A percentile compares a stretch with the other conserved stretches of the same genome.
These are phyloP conservation scores for Nemopilema nomurai DNA, from an alignment of 30 jellyfish, hydroid and myxozoan species.

Conservation along the genomic window DNA sequence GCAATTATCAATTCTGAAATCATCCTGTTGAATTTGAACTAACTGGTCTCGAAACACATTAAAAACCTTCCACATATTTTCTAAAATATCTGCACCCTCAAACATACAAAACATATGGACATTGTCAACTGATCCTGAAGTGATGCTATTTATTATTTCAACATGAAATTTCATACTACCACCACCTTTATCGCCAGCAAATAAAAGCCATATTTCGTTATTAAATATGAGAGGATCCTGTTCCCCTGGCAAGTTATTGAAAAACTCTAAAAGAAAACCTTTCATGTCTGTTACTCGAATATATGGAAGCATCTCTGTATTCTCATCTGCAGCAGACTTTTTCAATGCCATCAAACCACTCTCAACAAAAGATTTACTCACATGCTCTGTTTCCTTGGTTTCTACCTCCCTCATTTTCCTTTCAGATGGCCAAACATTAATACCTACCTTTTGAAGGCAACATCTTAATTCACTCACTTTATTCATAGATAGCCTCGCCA, in stretches of 20 bases:
- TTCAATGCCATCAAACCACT: conserved; percentile 36
- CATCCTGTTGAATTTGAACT: conserved; percentile 33
- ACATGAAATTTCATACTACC: conserved; percentile 45
- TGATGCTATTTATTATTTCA: conserved; percentile 47
- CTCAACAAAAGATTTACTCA: background rate
- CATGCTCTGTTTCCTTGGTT: conserved; percentile 3
- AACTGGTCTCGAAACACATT: conserved; percentile 7
- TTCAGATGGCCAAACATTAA: conserved; percentile 26
- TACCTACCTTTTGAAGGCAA: background rate
- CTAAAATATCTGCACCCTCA: conserved; percentile 49
- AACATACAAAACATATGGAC: conserved; percentile 37
- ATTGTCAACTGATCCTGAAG: conserved; percentile 53
- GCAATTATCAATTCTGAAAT: conserved; percentile 19
- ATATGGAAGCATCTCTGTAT: conserved; percentile 50
- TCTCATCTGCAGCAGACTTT: conserved; percentile 31
- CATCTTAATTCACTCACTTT: background rate
- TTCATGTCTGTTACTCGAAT: conserved; percentile 5
- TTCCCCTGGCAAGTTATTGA: conserved; percentile 28
- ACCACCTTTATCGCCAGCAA: conserved; percentile 61
- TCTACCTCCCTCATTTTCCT: conserved; percentile 19
- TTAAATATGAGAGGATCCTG: conserved; percentile 33
- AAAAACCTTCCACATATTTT: conserved; percentile 39
- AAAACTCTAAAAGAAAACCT: background rate
- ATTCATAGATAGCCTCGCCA: background rate
- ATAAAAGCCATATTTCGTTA: conserved; percentile 30